These are phyloP conservation scores for Tetheella fluctuosa DNA, from an alignment of 2,888 invertebrate genomes.

Conservation along the genomic window DNA sequence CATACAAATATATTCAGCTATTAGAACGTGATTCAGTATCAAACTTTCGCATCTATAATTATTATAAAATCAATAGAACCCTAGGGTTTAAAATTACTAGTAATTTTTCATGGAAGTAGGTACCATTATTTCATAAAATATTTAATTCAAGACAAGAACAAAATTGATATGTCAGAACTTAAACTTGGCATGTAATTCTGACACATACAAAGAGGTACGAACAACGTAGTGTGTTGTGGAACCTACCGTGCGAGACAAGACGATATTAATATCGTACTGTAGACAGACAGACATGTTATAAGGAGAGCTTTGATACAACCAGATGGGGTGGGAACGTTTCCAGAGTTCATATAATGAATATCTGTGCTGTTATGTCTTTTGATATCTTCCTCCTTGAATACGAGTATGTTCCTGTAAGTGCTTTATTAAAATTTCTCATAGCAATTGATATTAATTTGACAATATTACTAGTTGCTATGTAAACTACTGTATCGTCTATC, in stretches of 20 bases:
- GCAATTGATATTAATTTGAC: not conserved
- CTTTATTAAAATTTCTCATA: not conserved
- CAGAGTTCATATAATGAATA: conserved; percentile 6
- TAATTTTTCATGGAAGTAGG: too few species aligned
- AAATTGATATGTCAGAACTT: too few species aligned
- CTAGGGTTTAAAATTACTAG: too few species aligned
- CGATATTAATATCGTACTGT: conserved; percentile 42
- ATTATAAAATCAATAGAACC: too few species aligned
- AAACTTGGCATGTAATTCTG: not conserved
- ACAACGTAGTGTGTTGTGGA: conserved; percentile 14
- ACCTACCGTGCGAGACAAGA: conserved; percentile 20
- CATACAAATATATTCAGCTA: too few species aligned
- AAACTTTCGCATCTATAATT: too few species aligned
- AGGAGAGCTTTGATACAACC: conserved; percentile 37
- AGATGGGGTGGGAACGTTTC: conserved; percentile 19
- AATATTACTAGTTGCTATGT: too few species aligned
- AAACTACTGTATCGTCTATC: too few species aligned
- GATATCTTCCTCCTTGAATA: not conserved
- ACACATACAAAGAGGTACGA: conserved; percentile 12
- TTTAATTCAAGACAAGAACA: too few species aligned
- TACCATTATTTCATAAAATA: too few species aligned
- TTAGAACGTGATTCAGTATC: too few species aligned
- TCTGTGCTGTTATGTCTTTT: not conserved
- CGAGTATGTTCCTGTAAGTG: not conserved
- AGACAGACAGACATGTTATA: conserved; percentile 36